Evolutionary conservation across 2,113 vertebrate genomes (phyloP).

Genomic region (Scartelaos histophorus): DNA sequence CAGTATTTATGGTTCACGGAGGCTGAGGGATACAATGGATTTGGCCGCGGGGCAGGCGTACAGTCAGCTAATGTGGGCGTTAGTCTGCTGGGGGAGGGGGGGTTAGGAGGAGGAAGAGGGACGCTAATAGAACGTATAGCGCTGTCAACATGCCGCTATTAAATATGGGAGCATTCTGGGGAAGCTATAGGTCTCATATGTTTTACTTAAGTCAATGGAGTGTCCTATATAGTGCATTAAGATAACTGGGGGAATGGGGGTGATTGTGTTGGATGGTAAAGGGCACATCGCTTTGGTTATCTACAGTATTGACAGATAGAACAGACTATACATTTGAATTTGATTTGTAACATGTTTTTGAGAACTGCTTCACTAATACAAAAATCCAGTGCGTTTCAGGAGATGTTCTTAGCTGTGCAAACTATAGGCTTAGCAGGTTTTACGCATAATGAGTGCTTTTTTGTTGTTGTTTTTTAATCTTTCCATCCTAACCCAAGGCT

Average conservation of each 20-base stretch:
- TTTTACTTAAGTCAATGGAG: constrained; percentile 8
- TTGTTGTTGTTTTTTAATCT: background rate
- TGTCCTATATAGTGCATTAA: background rate
- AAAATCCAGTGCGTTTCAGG: too few relatives aligned
- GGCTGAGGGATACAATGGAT: constrained; percentile 54
- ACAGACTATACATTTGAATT: too few relatives aligned
- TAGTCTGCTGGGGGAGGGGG: constrained; percentile 17
- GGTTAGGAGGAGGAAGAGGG: constrained; percentile 23
- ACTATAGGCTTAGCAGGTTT: too few relatives aligned
- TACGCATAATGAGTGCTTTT: too few relatives aligned
- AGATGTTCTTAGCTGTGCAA: background rate
- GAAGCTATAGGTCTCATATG: constrained; percentile 10
- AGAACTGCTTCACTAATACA: too few relatives aligned
- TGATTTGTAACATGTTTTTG: too few relatives aligned
- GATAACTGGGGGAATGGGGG: background rate
- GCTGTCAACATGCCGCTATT: constrained; percentile 57
- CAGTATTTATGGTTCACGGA: constrained; percentile 58
- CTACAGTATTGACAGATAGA: too few relatives aligned
- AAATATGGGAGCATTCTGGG: constrained; percentile 17
- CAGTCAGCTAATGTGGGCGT: constrained; percentile 39
- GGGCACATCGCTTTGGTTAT: background rate
- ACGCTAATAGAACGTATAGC: constrained; percentile 47
- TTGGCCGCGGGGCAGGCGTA: constrained; percentile 53
- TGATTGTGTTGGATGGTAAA: background rate
- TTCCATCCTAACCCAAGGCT: background rate